Percentiles rank a stretch among this genome's conserved stretches.
Conservation (phyloP, 2,888 invertebrate species). For the Clostera curtula region DNA sequence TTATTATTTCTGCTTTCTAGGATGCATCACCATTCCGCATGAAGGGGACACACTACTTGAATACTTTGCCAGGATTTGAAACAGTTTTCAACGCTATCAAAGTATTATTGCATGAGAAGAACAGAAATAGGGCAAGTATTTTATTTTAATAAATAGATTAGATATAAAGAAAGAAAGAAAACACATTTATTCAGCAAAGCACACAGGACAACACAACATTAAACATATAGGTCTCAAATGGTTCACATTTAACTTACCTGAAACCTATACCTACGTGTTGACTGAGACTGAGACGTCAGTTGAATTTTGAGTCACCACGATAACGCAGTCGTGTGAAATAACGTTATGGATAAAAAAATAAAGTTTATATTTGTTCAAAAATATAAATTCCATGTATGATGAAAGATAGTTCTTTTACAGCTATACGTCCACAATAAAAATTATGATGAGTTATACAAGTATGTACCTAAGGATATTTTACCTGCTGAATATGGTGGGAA, state of each 20-base stretch:
- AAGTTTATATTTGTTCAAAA: no score
- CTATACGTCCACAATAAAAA: conserved; percentile 71
- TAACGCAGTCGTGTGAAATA: no score
- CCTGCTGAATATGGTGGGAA: conserved; percentile 81
- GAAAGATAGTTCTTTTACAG: conserved; percentile 32
- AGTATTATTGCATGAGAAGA: conserved; percentile 73
- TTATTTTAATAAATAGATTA: no score
- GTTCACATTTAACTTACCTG: no score
- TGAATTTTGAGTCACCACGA: no score
- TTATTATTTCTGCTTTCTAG: conserved; percentile 38
- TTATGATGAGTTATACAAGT: conserved; percentile 71
- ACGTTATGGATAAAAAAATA: no score
- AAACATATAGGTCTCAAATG: no score
- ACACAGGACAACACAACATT: no score
- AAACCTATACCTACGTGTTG: no score
- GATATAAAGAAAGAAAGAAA: no score
- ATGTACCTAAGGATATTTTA: conserved; percentile 73
- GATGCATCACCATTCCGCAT: conserved; percentile 75
- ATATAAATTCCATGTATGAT: conserved; percentile 3
- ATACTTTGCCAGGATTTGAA: conserved; percentile 73
- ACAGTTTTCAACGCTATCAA: conserved; percentile 69
- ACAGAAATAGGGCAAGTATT: conserved; percentile 67
- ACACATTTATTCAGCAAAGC: no score
- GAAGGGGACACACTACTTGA: conserved; percentile 74
- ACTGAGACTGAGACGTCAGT: no score